Percentiles rank a stretch among this genome's conserved stretches.
These are phyloP conservation scores for Pogonomyrmex barbatus DNA, from an alignment of 1,140 invertebrate genomes.

Conservation along the genomic window DNA sequence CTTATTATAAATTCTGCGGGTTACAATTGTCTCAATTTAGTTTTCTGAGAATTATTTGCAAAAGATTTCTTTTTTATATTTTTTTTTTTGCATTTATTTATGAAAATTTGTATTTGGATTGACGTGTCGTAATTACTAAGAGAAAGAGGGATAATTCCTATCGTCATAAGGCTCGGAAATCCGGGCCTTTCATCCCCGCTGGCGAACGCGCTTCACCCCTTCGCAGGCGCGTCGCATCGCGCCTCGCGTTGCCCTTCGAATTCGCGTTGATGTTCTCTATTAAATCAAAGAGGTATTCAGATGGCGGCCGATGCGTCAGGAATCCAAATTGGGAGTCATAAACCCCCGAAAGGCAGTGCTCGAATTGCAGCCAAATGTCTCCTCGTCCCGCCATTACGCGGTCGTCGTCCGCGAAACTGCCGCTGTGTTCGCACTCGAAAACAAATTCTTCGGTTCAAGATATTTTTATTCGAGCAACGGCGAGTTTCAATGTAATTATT, in stretches of 20 bases:
- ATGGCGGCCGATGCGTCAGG: constrained; percentile 80
- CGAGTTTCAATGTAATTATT: not conserved
- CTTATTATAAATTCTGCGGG: not conserved
- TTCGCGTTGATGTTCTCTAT: constrained; percentile 82
- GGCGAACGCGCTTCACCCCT: constrained; percentile 54
- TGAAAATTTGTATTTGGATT: not conserved
- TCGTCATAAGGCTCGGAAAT: constrained; percentile 14
- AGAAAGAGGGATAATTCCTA: not conserved
- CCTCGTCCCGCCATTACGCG: constrained; percentile 60
- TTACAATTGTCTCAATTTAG: not conserved
- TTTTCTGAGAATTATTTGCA: not conserved
- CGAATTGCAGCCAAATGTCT: constrained; percentile 76
- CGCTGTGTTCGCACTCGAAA: not conserved
- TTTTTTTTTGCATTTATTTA: not conserved
- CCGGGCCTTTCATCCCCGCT: not conserved
- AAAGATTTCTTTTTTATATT: not conserved
- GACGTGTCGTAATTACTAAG: not conserved
- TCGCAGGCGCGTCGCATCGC: constrained; percentile 13
- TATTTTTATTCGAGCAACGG: not conserved
- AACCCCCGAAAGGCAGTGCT: constrained; percentile 65
- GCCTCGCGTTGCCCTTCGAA: constrained; percentile 63
- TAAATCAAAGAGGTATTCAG: constrained; percentile 84
- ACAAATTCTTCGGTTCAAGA: not conserved
- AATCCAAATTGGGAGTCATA: constrained; percentile 80
- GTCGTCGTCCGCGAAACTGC: constrained; percentile 23